Evolutionary conservation across 2,113 vertebrate species (phyloP), one percentile per base, ranked within the genome.

Genomic region (Pteropus alecto): DNA sequence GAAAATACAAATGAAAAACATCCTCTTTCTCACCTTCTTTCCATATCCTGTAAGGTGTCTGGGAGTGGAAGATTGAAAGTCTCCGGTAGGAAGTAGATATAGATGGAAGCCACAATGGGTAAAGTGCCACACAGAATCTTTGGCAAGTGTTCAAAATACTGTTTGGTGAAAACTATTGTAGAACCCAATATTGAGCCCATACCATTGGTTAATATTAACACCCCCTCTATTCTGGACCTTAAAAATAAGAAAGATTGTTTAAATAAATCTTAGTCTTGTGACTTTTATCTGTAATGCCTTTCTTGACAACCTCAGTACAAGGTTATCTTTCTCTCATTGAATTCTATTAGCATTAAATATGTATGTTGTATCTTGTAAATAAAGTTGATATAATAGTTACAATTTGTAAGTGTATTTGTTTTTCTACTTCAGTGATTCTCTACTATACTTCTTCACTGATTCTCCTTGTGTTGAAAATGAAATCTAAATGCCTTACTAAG

Each of bases 31-130:
- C 73, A 98, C 98, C 98, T 98, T 92, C 94, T 97, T 96, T 99
- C 99, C 79, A 99, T 98, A 0, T 99, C 99, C 28, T 99, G 97
- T 0, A 99, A 98, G 77, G 98, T 99, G 84, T 99, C 99, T 0
- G 99, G 99, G 61, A 99, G 98, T 0, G 98, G 98, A 1, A 90
- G 0, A n/a, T 99, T 98, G 46, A 99, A 98, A 0, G 99, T 99
- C 95, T 99, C 99, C 0, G 99, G 99, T 15, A 99, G 98, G 92
- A 99, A 99, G 7, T 97, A 98, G 14, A 99, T 98, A 0, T 97
- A 98, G 85, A 98, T 87, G 0, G 98, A 98, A 0, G 99, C 99
- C 1, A 99, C 16, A 48, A 99, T 74, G 0, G 99, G 99, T 0
- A 98, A 95, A 0, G 98, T 98, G 0, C 99, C 99, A 0, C 99